Percentiles rank a stretch among this genome's conserved stretches.
phyloP scores from a whole-genome alignment of 2,113 vertebrate genomes.

The Xiphias gladius region DNA sequence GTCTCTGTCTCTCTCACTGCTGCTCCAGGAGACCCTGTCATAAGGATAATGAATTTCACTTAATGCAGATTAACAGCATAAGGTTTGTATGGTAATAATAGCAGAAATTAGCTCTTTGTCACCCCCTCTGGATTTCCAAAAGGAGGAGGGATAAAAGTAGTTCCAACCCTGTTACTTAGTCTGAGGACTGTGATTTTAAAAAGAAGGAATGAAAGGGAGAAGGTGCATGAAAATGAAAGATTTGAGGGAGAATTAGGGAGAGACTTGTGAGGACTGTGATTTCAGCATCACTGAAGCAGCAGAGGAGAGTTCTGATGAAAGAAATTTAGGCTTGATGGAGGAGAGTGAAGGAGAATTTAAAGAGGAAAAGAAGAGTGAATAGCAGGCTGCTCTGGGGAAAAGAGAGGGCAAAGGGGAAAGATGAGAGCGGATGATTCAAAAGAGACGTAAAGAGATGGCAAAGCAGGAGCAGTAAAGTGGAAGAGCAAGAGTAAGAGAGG shows the following conservation, averaged over 20 bases:
- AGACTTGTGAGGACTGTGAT: conserved; percentile 55
- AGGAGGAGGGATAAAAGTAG: conserved; percentile 64
- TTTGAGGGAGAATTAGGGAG: conserved; percentile 59
- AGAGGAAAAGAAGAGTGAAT: conserved; percentile 57
- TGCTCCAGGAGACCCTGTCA: conserved; percentile 75
- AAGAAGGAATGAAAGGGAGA: conserved; percentile 45
- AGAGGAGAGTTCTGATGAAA: conserved; percentile 62
- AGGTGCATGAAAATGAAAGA: conserved; percentile 55
- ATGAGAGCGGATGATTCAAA: conserved; percentile 72
- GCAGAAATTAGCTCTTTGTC: conserved; percentile 81
- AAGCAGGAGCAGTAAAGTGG: conserved; percentile 46
- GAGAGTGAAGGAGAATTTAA: conserved; percentile 60
- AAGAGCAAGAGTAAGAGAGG: conserved; percentile 53
- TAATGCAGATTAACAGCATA: conserved; percentile 81
- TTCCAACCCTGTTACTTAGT: conserved; percentile 51
- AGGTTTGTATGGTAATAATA: conserved; percentile 79
- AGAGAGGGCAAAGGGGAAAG: conserved; percentile 58
- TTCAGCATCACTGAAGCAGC: conserved; percentile 56
- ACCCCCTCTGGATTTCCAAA: conserved; percentile 71
- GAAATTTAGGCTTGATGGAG: conserved; percentile 64
- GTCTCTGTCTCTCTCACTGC: conserved; percentile 65
- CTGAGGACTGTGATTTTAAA: conserved; percentile 61
- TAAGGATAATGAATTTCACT: conserved; percentile 83
- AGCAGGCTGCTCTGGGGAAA: conserved; percentile 44
- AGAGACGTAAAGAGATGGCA: conserved; percentile 52